Percentiles rank a stretch among this genome's conserved stretches.
These are phyloP conservation scores for Scortum barcoo DNA, from an alignment of 2,113 vertebrate species.

Conservation along the genomic window DNA sequence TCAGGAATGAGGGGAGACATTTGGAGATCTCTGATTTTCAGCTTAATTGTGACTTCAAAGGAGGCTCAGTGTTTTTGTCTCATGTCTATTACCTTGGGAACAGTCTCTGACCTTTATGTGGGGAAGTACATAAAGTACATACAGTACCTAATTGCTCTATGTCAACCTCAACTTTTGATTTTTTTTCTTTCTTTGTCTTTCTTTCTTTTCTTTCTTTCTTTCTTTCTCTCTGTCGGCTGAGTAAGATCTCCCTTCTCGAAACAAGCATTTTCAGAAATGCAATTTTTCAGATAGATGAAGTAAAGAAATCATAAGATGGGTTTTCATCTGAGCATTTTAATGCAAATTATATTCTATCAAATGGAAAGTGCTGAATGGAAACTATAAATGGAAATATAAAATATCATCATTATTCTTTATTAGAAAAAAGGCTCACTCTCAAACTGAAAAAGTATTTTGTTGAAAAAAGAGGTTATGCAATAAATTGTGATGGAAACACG, in stretches of 20 bases:
- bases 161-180: slow-evolving; percentile 5
- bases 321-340: slow-evolving; percentile 26
- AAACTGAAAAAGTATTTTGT: background rate
- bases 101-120: slow-evolving; percentile 58
- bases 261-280: background rate
- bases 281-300: slow-evolving; percentile 16
- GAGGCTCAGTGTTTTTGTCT: slow-evolving; percentile 48
- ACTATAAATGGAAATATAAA: slow-evolving; percentile 29
- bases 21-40: slow-evolving; percentile 47
- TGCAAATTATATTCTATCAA: slow-evolving; percentile 32
- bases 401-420: background rate
- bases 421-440: background rate
- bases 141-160: slow-evolving; percentile 40
- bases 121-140: slow-evolving; percentile 38
- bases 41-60: slow-evolving; percentile 52
- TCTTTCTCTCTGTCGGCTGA: background rate
- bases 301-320: slow-evolving; percentile 15
- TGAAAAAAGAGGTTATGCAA: background rate
- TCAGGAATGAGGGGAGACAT: slow-evolving; percentile 35
- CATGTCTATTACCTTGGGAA: slow-evolving; percentile 52
- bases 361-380: slow-evolving; percentile 18
- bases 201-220: slow-evolving; percentile 18
- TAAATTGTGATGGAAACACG: background rate
- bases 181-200: background rate
- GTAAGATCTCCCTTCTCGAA: background rate